Evolutionary conservation across 2,113 vertebrate genomes (phyloP), one percentile per base, ranked within the genome.

Genomic region (Lepus americanus): DNA sequence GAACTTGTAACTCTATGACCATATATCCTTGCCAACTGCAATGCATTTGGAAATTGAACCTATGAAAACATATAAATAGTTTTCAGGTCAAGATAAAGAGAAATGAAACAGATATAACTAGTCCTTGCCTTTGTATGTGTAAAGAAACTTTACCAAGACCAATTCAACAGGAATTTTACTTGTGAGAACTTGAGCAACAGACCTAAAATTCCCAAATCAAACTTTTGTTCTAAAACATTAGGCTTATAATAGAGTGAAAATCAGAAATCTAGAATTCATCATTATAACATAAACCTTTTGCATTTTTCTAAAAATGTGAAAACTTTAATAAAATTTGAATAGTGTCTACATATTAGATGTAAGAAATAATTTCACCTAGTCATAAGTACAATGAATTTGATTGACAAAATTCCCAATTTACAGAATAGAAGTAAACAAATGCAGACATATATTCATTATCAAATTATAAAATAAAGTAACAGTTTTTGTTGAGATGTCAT

Each of bases 401-500:
- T 97, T 94, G 95, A 96, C 44, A 73, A 90, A 97, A 98, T 92
- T 92, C 0, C 73, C 91, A 97, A 96, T 97, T 97, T 97, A 95
- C 92, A 95, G 97, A 94, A 95, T 92, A 97, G 80, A 97, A 95
- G 97, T 96, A 87, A 96, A 89, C 96, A 96, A 96, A 74, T 92
- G 85, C 92, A 96, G 90, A 96, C 97, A 97, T 97, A 94, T 76
- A 66, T 97, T 97, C 97, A 87, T 73, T 97, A 51, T 78, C 82
- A 96, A 96, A 97, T 98, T 96, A 97, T 96, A 97, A 97, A 97
- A 98, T 96, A 97, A 98, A 94, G 81, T 96, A 96, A 95, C 82
- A 95, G 33, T 97, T 92, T 95, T 96, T 94, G 72, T 93, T 97
- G 94, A 94, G 89, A 89, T 93, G 92, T 36, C 83, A 86, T 94